phyloP scores from a whole-genome alignment of 37 sponge, comb jelly and placozoan species.

The Aplysina aerophoba region DNA sequence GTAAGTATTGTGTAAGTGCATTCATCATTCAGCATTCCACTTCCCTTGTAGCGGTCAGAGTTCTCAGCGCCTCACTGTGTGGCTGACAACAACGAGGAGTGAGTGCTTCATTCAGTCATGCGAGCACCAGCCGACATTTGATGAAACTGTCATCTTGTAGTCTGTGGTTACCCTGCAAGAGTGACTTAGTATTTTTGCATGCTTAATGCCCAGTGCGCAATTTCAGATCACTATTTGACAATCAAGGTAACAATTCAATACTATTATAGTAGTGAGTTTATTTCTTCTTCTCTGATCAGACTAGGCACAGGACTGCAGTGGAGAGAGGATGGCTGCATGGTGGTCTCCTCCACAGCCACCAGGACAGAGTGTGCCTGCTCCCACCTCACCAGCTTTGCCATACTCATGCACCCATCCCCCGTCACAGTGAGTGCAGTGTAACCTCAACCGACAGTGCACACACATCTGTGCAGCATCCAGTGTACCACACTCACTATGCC shows the following conservation, averaged over 20 bases:
- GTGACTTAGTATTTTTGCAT: too few species aligned
- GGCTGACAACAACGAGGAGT: constrained; percentile 17
- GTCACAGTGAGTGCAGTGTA: constrained; percentile 17
- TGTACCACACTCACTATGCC: too few species aligned
- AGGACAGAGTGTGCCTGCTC: constrained; percentile 70
- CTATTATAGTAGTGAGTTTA: neutral
- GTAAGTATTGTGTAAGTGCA: neutral
- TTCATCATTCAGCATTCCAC: neutral
- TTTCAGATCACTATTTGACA: neutral
- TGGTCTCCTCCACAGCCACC: constrained; percentile 1
- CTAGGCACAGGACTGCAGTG: constrained; percentile 6
- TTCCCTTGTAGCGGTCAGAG: neutral
- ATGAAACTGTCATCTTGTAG: too few species aligned
- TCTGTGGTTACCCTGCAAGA: too few species aligned
- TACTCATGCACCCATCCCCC: constrained; percentile 70
- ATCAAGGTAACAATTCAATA: neutral
- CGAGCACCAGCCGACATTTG: too few species aligned
- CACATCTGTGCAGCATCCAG: too few species aligned
- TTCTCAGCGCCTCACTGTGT: neutral
- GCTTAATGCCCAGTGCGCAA: too few species aligned
- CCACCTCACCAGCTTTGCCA: constrained; percentile 81
- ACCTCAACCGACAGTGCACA: too few species aligned
- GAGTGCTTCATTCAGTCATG: neutral
- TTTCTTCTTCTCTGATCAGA: neutral
- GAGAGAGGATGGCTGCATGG: constrained; percentile 16